Conservation (phyloP, 1,140 invertebrate genomes). For the Hermetia illucens region DNA sequence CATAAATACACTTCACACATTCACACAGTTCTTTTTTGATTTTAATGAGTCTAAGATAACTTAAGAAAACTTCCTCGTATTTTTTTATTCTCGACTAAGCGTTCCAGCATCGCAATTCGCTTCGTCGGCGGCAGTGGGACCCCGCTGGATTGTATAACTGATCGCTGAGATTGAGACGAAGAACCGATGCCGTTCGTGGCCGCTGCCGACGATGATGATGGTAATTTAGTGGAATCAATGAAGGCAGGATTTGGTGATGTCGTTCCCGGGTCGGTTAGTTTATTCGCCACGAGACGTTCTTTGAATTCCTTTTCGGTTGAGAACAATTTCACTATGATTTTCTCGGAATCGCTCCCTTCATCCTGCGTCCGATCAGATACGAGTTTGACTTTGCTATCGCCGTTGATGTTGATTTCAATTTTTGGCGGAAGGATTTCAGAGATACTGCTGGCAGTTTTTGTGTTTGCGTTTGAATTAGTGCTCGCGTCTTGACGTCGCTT, state of each 20-base stretch:
- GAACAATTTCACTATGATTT: neutral
- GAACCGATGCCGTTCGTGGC: too few species aligned
- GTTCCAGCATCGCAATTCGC: conserved; percentile 14
- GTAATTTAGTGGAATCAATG: too few species aligned
- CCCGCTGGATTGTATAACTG: neutral
- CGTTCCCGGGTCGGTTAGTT: neutral
- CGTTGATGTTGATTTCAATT: neutral
- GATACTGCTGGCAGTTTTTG: too few species aligned
- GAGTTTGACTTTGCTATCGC: neutral
- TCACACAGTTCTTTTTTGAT: too few species aligned
- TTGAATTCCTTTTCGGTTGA: conserved; percentile 1
- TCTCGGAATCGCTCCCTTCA: conserved; percentile 1
- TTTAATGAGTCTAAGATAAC: too few species aligned
- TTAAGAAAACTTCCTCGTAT: too few species aligned
- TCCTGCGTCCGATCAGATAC: neutral
- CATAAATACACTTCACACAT: too few species aligned
- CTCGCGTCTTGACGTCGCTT: neutral
- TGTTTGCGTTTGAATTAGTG: too few species aligned
- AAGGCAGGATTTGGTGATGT: conserved; percentile 7
- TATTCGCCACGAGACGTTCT: neutral
- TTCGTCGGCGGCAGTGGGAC: neutral
- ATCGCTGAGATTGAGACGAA: neutral
- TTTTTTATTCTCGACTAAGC: conserved; percentile 10
- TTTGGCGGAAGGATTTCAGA: neutral
- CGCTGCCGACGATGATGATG: too few species aligned